phyloP scores from a whole-genome alignment of 2,888 invertebrate genomes.

The Thera britannica region DNA sequence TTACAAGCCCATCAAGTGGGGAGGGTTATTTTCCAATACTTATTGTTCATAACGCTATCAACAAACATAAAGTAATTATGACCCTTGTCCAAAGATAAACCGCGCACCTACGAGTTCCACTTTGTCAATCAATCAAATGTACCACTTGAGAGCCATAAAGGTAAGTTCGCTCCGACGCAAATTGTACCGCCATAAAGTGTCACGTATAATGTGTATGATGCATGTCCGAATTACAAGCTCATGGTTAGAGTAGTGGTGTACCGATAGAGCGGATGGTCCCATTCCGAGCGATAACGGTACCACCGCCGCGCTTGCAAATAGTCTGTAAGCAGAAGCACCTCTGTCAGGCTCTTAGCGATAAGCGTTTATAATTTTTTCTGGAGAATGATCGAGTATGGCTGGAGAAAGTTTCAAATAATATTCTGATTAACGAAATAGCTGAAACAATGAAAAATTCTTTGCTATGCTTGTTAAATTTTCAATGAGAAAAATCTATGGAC shows the following conservation, averaged over 20 bases:
- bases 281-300: slow-evolving; percentile 76
- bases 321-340: slow-evolving; percentile 5
- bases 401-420: too few relatives aligned
- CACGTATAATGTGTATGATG: slow-evolving; percentile 41
- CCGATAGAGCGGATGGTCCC: slow-evolving; percentile 77
- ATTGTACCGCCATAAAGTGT: slow-evolving; percentile 45
- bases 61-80: not conserved
- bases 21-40: not conserved
- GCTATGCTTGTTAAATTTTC: too few relatives aligned
- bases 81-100: not conserved
- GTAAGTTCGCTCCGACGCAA: slow-evolving; percentile 34
- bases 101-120: not conserved
- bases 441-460: not conserved
- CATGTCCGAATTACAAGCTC: slow-evolving; percentile 52
- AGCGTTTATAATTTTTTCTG: not conserved
- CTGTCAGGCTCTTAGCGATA: slow-evolving; percentile 15
- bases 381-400: not conserved
- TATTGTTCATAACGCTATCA: not conserved
- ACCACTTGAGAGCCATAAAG: slow-evolving; percentile 14
- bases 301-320: slow-evolving; percentile 60
- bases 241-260: slow-evolving; percentile 53
- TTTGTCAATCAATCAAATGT: slow-evolving; percentile 21
- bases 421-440: not conserved
- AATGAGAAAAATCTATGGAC: too few relatives aligned
- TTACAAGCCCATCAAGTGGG: too few relatives aligned